These are phyloP conservation scores for Drosophila flavopinicola DNA, from an alignment of 2,888 invertebrate species.

Conservation along the genomic window DNA sequence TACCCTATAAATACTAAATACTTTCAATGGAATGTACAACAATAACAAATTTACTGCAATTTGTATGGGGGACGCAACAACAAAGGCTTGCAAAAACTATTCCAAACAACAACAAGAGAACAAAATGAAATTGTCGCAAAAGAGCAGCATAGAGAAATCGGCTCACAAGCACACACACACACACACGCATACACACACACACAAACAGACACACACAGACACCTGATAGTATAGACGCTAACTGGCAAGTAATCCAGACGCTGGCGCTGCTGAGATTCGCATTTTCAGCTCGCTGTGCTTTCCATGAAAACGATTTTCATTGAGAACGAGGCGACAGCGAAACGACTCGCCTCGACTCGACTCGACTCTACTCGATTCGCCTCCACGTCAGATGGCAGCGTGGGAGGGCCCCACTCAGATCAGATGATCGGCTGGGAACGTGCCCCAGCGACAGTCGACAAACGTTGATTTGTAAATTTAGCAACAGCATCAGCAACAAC, in stretches of 20 bases:
- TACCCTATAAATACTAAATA: slow-evolving; percentile 28
- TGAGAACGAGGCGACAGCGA: slow-evolving; percentile 52
- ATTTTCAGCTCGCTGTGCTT: slow-evolving; percentile 38
- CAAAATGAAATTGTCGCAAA: slow-evolving; percentile 40
- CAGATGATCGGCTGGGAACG: slow-evolving; percentile 50
- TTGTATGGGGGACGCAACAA: slow-evolving; percentile 33
- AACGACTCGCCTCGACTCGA: no score
- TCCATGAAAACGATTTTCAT: slow-evolving; percentile 73
- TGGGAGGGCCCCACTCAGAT: slow-evolving; percentile 40
- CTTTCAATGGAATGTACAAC: slow-evolving; percentile 37
- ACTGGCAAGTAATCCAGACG: slow-evolving; percentile 66
- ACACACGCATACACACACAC: slow-evolving; percentile 10
- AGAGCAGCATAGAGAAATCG: slow-evolving; percentile 26
- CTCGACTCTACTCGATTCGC: no score
- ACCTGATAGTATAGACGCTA: slow-evolving; percentile 20
- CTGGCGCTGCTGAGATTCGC: slow-evolving; percentile 54
- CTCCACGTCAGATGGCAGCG: slow-evolving; percentile 20
- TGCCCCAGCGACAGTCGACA: slow-evolving; percentile 40
- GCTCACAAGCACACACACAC: slow-evolving; percentile 32
- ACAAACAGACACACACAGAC: slow-evolving; percentile 19
- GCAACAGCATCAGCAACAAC: slow-evolving; percentile 21
- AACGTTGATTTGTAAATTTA: slow-evolving; percentile 56
- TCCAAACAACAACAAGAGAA: slow-evolving; percentile 35
- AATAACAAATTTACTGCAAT: slow-evolving; percentile 60
- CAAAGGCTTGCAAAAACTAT: slow-evolving; percentile 50